Conservation (phyloP, 2,888 invertebrate species). For the Cetonia aurata region DNA sequence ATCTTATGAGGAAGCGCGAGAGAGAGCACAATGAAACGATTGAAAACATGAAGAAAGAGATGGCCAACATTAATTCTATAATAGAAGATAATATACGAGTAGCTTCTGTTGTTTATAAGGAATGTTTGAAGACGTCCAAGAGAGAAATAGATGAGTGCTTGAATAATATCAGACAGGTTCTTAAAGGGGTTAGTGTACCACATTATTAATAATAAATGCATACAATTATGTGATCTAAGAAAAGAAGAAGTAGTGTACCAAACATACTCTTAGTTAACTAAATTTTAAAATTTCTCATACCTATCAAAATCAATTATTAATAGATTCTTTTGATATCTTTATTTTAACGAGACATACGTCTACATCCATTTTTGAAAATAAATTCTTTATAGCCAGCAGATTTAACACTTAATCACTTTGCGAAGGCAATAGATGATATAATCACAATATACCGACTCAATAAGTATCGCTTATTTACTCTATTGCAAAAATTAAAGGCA, state of each 20-base stretch:
- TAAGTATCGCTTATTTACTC: slow-evolving; percentile 19
- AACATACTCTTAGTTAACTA: no score
- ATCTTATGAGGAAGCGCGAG: slow-evolving; percentile 27
- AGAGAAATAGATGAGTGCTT: slow-evolving; percentile 23
- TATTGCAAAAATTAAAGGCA: slow-evolving; percentile 34
- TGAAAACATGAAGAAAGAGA: slow-evolving; percentile 33
- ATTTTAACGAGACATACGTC: neutral
- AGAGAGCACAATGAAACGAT: slow-evolving; percentile 30
- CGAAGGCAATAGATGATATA: slow-evolving; percentile 19
- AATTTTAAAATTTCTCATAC: neutral
- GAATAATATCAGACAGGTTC: slow-evolving; percentile 19
- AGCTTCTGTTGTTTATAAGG: slow-evolving; percentile 29
- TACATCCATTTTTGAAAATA: neutral
- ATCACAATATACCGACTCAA: slow-evolving; percentile 7
- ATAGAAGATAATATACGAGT: slow-evolving; percentile 42
- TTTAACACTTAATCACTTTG: slow-evolving; percentile 22
- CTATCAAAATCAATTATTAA: neutral
- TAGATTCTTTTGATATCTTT: neutral
- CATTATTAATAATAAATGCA: neutral
- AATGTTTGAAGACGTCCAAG: slow-evolving; percentile 10
- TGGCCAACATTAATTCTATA: slow-evolving; percentile 24
- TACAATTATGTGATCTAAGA: no score
- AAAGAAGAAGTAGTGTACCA: no score
- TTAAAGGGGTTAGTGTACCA: slow-evolving; percentile 27
- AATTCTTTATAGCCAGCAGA: slow-evolving; percentile 22